phyloP scores from a whole-genome alignment of 1,140 invertebrate species.

The Conus ventricosus region DNA sequence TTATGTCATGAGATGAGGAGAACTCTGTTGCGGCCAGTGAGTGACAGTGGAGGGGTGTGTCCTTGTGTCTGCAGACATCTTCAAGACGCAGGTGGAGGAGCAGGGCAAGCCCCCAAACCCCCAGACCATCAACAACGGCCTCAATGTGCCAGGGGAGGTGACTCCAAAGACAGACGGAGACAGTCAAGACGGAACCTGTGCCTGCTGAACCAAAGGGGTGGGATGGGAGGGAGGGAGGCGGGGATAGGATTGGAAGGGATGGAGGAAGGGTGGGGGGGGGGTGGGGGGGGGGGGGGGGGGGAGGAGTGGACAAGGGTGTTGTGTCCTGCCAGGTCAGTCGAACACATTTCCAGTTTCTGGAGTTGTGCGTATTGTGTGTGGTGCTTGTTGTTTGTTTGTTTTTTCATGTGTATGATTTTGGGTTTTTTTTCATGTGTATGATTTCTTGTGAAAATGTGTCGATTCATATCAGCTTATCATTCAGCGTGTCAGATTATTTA shows the following conservation, averaged over 20 bases:
- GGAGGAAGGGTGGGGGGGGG: not conserved
- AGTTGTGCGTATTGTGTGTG: not conserved
- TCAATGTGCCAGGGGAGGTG: conserved; percentile 18
- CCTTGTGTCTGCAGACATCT: conserved; percentile 57
- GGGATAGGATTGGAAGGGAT: not conserved
- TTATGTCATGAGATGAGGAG: too few relatives aligned
- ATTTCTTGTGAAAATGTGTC: not conserved
- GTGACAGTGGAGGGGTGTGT: not conserved
- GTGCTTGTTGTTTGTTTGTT: too few relatives aligned
- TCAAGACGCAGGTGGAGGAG: conserved; percentile 64
- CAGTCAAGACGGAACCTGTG: not conserved
- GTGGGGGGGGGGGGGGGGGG: not conserved
- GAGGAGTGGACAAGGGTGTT: too few relatives aligned
- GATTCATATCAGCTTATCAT: too few relatives aligned
- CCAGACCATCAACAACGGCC: not conserved
- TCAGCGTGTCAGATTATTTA: too few relatives aligned
- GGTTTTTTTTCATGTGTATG: not conserved
- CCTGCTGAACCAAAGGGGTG: not conserved
- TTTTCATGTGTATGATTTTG: too few relatives aligned
- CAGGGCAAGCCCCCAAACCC: conserved; percentile 18
- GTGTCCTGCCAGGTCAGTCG: not conserved
- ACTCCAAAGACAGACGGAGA: not conserved
- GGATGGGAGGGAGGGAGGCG: not conserved
- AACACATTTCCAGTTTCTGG: not conserved
- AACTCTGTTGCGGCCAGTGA: too few relatives aligned